Evolutionary conservation across 1,140 invertebrate species (phyloP).

Genomic region (Ceratoteleas bidentatus): DNA sequence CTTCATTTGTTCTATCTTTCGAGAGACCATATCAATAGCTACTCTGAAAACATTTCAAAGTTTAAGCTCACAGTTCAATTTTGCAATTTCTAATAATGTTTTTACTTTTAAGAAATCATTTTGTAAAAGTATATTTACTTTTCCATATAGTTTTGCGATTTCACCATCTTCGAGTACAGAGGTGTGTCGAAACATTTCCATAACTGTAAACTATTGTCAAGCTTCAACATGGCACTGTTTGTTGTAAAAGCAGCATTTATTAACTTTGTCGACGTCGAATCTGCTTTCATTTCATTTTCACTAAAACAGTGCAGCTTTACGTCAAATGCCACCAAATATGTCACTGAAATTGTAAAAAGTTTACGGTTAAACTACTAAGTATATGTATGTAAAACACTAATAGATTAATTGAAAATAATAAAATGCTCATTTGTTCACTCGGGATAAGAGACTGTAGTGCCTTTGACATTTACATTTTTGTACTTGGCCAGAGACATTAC

Average conservation of each 20-base stretch:
- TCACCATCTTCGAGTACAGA: slow-evolving; percentile 86
- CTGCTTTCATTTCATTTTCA: slow-evolving; percentile 80
- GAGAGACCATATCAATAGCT: slow-evolving; percentile 85
- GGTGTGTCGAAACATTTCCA: slow-evolving; percentile 89
- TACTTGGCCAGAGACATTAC: too few species aligned
- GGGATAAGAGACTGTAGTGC: too few species aligned
- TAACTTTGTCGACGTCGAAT: slow-evolving; percentile 85
- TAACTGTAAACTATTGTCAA: slow-evolving; percentile 88
- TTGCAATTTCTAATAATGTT: too few species aligned
- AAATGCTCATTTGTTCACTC: too few species aligned
- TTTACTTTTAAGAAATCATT: too few species aligned
- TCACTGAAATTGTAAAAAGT: slow-evolving; percentile 83
- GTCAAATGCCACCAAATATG: slow-evolving; percentile 86
- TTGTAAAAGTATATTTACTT: slow-evolving; percentile 81
- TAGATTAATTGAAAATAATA: not conserved
- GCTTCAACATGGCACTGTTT: slow-evolving; percentile 86
- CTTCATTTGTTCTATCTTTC: slow-evolving; percentile 81
- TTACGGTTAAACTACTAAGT: too few species aligned
- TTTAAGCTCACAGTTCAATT: too few species aligned
- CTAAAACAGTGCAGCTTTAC: slow-evolving; percentile 85
- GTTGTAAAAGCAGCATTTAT: slow-evolving; percentile 87
- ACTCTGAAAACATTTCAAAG: slow-evolving; percentile 80
- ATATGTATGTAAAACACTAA: not conserved
- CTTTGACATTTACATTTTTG: too few species aligned
- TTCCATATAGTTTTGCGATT: slow-evolving; percentile 88